These are phyloP conservation scores for Leptopilina boulardi DNA, from an alignment of 1,140 invertebrate genomes.

Conservation along the genomic window DNA sequence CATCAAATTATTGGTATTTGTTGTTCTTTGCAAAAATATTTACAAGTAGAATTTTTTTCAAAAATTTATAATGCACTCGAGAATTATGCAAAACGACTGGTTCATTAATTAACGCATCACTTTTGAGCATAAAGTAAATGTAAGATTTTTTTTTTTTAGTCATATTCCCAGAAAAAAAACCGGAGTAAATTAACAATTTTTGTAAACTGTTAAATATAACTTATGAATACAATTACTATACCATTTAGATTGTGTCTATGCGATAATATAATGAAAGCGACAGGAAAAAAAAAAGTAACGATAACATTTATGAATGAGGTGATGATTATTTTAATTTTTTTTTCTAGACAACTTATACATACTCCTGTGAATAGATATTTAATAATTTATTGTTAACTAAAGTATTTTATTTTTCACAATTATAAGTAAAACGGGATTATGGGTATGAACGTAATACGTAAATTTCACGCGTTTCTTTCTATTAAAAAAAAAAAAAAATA, in stretches of 20 bases:
- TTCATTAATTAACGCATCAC: not conserved
- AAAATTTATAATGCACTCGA: not conserved
- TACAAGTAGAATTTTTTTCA: no score
- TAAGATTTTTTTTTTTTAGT: conserved; percentile 10
- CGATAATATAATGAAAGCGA: conserved; percentile 41
- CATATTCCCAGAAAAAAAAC: not conserved
- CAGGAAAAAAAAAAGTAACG: not conserved
- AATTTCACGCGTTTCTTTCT: no score
- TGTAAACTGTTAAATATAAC: conserved; percentile 35
- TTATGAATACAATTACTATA: conserved; percentile 36
- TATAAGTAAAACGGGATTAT: conserved; percentile 62
- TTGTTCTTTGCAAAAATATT: no score
- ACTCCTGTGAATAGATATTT: conserved; percentile 75
- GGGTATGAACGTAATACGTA: conserved; percentile 48
- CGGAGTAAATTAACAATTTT: not conserved
- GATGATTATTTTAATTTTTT: conserved; percentile 12
- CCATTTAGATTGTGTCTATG: conserved; percentile 39
- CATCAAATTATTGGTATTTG: no score
- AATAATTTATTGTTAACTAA: conserved; percentile 75
- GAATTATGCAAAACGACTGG: not conserved
- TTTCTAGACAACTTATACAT: conserved; percentile 61
- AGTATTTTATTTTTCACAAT: conserved; percentile 65
- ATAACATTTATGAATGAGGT: not conserved
- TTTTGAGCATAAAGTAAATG: not conserved
- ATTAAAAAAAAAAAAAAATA: no score